Evolutionary conservation across 2,797 vertebrate genomes (phyloP).

Genomic region (Rousettus madagascariensis): DNA sequence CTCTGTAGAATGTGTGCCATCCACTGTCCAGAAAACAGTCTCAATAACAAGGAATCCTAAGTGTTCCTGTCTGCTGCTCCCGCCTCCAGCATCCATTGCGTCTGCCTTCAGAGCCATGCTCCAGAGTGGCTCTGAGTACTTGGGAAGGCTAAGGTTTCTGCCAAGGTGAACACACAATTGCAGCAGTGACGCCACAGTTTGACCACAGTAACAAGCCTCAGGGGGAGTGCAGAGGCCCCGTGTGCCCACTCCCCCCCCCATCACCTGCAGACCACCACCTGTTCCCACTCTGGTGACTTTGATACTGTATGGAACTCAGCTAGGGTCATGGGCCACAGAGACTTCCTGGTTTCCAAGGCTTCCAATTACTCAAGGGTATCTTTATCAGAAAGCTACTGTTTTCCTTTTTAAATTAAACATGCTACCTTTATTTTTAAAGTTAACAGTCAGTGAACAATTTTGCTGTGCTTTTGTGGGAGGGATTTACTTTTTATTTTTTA

Average conservation of each 20-base stretch:
- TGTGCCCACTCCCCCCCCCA: background rate
- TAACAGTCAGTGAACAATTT: constrained; percentile 40
- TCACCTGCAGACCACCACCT: constrained; percentile 68
- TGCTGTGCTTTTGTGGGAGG: background rate
- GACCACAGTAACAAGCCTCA: background rate
- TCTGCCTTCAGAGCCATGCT: background rate
- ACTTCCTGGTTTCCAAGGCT: constrained; percentile 71
- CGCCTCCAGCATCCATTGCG: too few relatives aligned
- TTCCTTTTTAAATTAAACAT: constrained; percentile 73
- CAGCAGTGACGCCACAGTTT: background rate
- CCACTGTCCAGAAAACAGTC: background rate
- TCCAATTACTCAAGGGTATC: constrained; percentile 75
- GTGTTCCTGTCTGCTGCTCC: background rate
- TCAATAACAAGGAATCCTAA: background rate
- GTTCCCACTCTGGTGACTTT: background rate
- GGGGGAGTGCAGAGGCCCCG: background rate
- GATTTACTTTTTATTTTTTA: background rate
- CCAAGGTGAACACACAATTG: background rate
- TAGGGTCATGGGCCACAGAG: constrained; percentile 65
- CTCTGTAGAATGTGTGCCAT: too few relatives aligned
- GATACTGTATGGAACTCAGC: background rate
- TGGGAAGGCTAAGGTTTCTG: background rate
- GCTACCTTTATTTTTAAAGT: constrained; percentile 69
- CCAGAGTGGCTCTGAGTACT: background rate
- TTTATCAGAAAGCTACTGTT: constrained; percentile 73